Base-by-base conservation (phyloP, 2,888 invertebrate species). In the Standfussiana lucernea region DNA sequence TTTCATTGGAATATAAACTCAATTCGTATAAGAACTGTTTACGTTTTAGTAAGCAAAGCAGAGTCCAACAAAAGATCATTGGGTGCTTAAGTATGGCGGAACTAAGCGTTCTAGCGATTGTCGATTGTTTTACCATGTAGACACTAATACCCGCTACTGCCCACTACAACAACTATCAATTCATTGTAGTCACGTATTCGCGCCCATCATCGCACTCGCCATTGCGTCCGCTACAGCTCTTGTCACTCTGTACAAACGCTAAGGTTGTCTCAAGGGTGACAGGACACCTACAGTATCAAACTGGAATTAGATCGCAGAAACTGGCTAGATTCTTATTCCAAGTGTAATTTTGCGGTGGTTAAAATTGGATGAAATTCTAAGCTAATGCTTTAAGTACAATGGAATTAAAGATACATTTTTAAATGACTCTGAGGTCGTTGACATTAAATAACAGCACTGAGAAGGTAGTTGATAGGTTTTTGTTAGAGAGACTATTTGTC, bases 241-340 rank as follows among this genome's bases (percentile, higher is more conserved):
- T 24, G 10, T 40, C 37, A 40, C 15, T 40, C n/a, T 64, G 8
- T 18, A n/a, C 64, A 3, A 64, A 18, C 18, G 37, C 15, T n/a
- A 77, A 87, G 89, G 88, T 86, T 85, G 87, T 89, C 89, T 89
- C 72, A 89, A 89, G 85, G 86, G 47, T 42, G 40, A 28, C 45
- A n/a, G 64, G 65, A 76, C 82, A 79, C 69, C 77, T 76, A 68
- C 64, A 66, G 50, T 77, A 67, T 76, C 28, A 65, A 68, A 75
- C 64, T 70, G 37, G 69, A 81, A 79, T 73, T 80, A 78, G 67
- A 69, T 80, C 1, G 28, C 21, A 15, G 59, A 75, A 69, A 79
- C 47, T 70, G 11, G 59, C 64, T 76, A 13, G 56, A 72, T 76
- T 79, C 62, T 79, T 83, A 74, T 80, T 79, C 74, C 69, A 67